Evolutionary conservation across 2,888 invertebrate genomes (phyloP), one percentile per base, ranked within the genome.

Genomic region (Cosmia pyralina): DNA sequence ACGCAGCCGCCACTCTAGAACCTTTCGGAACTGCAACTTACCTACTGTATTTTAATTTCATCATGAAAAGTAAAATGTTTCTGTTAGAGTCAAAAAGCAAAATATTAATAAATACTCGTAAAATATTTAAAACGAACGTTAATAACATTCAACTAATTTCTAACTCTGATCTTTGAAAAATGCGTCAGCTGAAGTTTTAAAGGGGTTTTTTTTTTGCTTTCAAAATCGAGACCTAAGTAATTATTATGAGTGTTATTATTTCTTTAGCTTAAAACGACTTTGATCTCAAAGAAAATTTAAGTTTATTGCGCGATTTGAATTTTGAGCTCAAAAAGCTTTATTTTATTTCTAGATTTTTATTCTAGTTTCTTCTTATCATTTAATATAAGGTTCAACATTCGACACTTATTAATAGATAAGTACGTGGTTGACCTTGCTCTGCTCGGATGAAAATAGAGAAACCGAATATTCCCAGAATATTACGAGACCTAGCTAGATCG

Each of bases 231-330:
- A 17, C 19, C 7, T 17, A 46, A 62, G 75, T 63, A 52, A 75
- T 62, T 57, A 52, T 41, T n/a, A 4, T 28, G 15, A 57, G 19
- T 63, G 62, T 15, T 64, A 28, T 69, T 69, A 73, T 74, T 74
- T 58, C 15, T 69, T 58, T 34, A n/a, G 46, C 15, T 48, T 55
- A 19, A 57, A 75, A 22, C 17, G 5, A 46, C 55, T 75, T 63
- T 57, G 55, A 75, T 62, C n/a, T 62, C 4, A 4, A 0, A 11
- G 19, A 50, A 15, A n/a, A 4, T 22, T 17, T 52, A 46, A n/a
- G 48, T 60, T 28, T 38, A 53, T 41, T 19, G 28, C 6, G 15
- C 3, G 15, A 68, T 68, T 71, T 41, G 4, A n/a, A 41, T 46
- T 48, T 60, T 41, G 48, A 46, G 44, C 5, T 2, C 8, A 41